These are phyloP conservation scores for Arnoldichthys spilopterus DNA, from an alignment of 2,797 vertebrate genomes.

Conservation along the genomic window DNA sequence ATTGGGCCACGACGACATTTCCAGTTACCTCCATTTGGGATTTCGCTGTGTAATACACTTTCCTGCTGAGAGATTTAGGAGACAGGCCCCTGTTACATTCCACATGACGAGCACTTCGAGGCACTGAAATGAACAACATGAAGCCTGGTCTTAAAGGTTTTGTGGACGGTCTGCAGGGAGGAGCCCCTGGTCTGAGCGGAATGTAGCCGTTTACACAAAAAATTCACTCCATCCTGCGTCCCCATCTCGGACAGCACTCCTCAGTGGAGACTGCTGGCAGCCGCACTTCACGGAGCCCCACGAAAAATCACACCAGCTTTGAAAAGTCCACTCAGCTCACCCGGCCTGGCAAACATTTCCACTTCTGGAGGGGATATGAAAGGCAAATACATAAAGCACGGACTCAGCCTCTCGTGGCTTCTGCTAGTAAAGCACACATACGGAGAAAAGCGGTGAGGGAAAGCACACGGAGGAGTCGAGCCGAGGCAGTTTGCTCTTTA, in stretches of 20 bases:
- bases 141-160: conserved; percentile 54
- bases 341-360: conserved; percentile 55
- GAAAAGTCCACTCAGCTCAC: conserved; percentile 54
- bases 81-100: conserved; percentile 7
- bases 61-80: conserved; percentile 4
- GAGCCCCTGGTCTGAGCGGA: conserved; percentile 60
- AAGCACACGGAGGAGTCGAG: conserved; percentile 62
- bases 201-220: conserved; percentile 69
- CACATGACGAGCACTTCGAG: conserved; percentile 30
- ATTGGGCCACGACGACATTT: background rate
- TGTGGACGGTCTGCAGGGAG: conserved; percentile 41
- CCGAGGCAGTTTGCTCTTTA: conserved; percentile 73
- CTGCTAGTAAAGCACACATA: conserved; percentile 69
- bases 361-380: conserved; percentile 63
- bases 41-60: conserved; percentile 1
- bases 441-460: conserved; percentile 49
- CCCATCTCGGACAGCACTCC: conserved; percentile 58
- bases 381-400: conserved; percentile 69
- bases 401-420: conserved; percentile 51
- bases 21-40: background rate
- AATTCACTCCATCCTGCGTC: conserved; percentile 55
- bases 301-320: conserved; percentile 65
- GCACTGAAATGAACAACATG: conserved; percentile 59
- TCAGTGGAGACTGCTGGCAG: conserved; percentile 64
- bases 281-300: conserved; percentile 61